phyloP scores from a whole-genome alignment of 2,113 vertebrate genomes.

The Notarius lentiginosus region DNA sequence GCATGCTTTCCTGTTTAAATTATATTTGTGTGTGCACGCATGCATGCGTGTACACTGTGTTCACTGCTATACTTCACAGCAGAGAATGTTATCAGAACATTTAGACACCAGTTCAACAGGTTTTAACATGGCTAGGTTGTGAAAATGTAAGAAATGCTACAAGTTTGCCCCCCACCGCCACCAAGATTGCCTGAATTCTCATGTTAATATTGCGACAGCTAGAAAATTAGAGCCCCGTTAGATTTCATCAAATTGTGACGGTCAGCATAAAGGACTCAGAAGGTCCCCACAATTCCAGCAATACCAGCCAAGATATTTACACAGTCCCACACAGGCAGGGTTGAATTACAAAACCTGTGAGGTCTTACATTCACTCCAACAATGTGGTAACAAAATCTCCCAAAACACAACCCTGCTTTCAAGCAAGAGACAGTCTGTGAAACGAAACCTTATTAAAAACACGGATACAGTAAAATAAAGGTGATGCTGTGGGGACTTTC shows the following conservation, averaged over 20 bases:
- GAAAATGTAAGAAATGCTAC: background rate
- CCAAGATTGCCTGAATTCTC: too few relatives aligned
- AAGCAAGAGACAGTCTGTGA: background rate
- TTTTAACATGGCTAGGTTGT: too few relatives aligned
- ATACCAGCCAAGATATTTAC: background rate
- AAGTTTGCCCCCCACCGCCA: too few relatives aligned
- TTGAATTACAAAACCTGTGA: constrained; percentile 35
- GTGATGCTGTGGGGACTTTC: background rate
- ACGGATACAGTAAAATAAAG: background rate
- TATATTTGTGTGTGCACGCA: background rate
- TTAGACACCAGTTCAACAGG: background rate
- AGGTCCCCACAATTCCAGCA: background rate
- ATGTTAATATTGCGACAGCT: background rate
- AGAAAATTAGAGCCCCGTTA: background rate
- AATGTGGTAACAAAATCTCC: constrained; percentile 16
- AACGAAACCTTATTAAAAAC: background rate
- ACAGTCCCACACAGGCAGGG: background rate
- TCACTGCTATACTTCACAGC: background rate
- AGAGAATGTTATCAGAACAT: background rate
- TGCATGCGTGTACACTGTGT: background rate
- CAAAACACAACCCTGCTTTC: background rate
- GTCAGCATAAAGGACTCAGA: background rate
- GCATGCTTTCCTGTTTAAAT: constrained; percentile 10
- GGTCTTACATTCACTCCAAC: background rate
- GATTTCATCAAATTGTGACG: background rate